A percentile compares a stretch with the other conserved stretches of the same genome.
Evolutionary conservation across 2,888 invertebrate genomes (phyloP).

Genomic region (Ochropleura leucogaster): DNA sequence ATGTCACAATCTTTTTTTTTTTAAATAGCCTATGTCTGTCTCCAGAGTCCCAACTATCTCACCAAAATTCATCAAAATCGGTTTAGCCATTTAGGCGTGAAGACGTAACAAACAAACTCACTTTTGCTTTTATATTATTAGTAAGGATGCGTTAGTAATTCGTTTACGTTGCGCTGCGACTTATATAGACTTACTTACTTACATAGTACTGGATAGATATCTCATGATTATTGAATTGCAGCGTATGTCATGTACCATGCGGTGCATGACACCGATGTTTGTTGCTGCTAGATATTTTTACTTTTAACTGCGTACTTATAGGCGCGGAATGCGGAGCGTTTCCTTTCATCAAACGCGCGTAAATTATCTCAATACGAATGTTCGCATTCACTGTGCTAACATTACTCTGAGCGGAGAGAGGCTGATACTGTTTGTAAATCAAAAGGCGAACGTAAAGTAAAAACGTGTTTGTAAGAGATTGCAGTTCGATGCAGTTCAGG

Average conservation of each 20-base stretch:
- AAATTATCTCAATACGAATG: slow-evolving; percentile 42
- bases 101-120: too few relatives aligned
- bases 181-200: too few relatives aligned
- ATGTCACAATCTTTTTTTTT: too few relatives aligned
- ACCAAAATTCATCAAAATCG: too few relatives aligned
- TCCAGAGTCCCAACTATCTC: too few relatives aligned
- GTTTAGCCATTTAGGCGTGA: too few relatives aligned
- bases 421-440: slow-evolving; percentile 44
- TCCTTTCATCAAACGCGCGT: slow-evolving; percentile 47
- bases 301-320: slow-evolving; percentile 37
- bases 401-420: slow-evolving; percentile 1
- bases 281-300: slow-evolving; percentile 49
- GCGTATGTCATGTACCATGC: slow-evolving; percentile 40
- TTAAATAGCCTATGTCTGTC: too few relatives aligned
- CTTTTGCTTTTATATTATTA: too few relatives aligned
- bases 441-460: slow-evolving; percentile 36
- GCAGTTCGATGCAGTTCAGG: slow-evolving; percentile 53
- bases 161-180: slow-evolving; percentile 15
- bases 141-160: slow-evolving; percentile 43
- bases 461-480: slow-evolving; percentile 54
- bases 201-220: slow-evolving; percentile 25
- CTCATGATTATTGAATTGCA: slow-evolving; percentile 42
- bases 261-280: slow-evolving; percentile 39
- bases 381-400: slow-evolving; percentile 20
- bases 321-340: slow-evolving; percentile 30